Evolutionary conservation across 1,140 invertebrate species (phyloP).

Genomic region (Achatina immaculata): DNA sequence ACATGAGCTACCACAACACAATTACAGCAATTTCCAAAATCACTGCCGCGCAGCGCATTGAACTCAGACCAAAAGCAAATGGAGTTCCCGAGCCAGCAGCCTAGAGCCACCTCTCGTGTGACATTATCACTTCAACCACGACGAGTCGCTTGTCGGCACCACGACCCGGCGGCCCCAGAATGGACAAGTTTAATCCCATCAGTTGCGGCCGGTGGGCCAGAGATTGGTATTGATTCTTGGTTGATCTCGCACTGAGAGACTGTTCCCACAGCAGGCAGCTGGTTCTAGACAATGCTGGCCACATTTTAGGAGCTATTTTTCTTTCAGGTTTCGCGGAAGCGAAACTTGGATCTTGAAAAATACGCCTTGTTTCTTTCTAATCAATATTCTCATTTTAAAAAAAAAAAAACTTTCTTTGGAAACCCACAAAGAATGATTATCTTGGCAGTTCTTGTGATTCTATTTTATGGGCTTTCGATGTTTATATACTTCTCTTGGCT

Average conservation of each 20-base stretch:
- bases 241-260: neutral
- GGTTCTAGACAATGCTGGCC: neutral
- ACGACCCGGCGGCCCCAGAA: neutral
- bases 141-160: neutral
- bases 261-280: neutral
- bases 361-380: neutral
- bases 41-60: no score
- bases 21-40: no score
- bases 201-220: conserved; percentile 3
- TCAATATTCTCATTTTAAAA: neutral
- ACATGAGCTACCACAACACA: no score
- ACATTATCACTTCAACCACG: neutral
- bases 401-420: no score
- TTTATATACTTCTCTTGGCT: no score
- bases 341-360: neutral
- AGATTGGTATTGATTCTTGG: conserved; percentile 13
- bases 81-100: no score
- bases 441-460: no score
- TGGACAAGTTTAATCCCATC: conserved; percentile 16
- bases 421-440: no score
- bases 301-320: neutral
- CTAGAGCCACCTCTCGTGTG: neutral
- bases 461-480: no score
- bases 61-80: no score
- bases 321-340: neutral